phyloP scores from a whole-genome alignment of 2,113 vertebrate species.

The Tragelaphus imberbis region DNA sequence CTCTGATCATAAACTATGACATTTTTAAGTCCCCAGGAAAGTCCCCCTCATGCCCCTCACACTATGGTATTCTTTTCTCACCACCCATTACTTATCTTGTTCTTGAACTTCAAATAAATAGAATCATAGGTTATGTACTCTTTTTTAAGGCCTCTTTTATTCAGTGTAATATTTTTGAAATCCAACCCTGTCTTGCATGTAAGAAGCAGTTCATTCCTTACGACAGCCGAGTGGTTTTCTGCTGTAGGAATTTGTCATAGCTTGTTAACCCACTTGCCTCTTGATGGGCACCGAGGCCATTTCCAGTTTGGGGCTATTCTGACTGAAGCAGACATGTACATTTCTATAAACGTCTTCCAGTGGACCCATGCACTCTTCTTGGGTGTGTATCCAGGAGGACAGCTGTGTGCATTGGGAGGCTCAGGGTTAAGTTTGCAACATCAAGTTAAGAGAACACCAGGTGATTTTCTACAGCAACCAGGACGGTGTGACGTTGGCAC shows the following conservation, averaged over 20 bases:
- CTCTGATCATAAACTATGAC: not conserved
- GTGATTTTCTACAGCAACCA: not conserved
- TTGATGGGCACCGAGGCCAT: not conserved
- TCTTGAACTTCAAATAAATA: not conserved
- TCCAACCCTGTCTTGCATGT: not conserved
- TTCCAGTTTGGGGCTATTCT: not conserved
- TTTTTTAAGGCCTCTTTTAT: not conserved
- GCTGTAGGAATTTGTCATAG: not conserved
- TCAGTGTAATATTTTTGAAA: not conserved
- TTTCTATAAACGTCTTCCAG: not conserved
- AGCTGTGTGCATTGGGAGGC: accelerated
- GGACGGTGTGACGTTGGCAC: not conserved
- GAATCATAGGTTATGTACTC: accelerated
- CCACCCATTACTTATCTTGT: not conserved
- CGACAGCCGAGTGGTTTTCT: not conserved
- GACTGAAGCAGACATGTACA: not conserved
- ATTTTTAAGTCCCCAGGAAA: too few relatives aligned
- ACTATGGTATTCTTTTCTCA: not conserved
- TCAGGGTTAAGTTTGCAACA: not conserved
- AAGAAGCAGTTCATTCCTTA: not conserved
- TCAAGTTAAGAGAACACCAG: not conserved
- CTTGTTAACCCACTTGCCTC: not conserved
- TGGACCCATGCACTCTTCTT: accelerated
- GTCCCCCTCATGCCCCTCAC: not conserved
- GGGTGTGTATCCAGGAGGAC: not conserved